Evolutionary conservation across 2,113 vertebrate species (phyloP).

Genomic region (Monopterus albus): DNA sequence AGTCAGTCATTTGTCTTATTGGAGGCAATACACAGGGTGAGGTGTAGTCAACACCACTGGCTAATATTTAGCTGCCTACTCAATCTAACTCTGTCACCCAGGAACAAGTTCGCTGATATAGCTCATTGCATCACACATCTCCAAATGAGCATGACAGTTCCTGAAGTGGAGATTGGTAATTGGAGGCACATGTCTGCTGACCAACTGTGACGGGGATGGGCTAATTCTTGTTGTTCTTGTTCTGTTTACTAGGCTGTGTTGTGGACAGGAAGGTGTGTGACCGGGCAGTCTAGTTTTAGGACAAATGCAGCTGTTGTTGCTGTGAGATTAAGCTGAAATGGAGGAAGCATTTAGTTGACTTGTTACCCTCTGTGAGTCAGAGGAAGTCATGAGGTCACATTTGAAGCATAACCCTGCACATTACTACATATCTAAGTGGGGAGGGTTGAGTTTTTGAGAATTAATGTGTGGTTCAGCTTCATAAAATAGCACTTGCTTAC

Average conservation of each 20-base stretch:
- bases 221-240: slow-evolving; percentile 47
- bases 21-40: neutral
- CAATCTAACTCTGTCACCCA: slow-evolving; percentile 59
- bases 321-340: slow-evolving; percentile 49
- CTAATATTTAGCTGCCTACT: slow-evolving; percentile 43
- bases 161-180: slow-evolving; percentile 35
- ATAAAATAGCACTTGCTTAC: too few species aligned
- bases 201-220: neutral
- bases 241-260: slow-evolving; percentile 62
- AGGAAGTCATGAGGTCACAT: slow-evolving; percentile 50
- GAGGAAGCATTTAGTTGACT: slow-evolving; percentile 39
- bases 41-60: neutral
- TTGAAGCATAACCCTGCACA: slow-evolving; percentile 10
- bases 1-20: neutral
- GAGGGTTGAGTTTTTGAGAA: slow-evolving; percentile 16
- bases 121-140: slow-evolving; percentile 83
- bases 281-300: slow-evolving; percentile 53
- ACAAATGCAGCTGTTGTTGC: slow-evolving; percentile 71
- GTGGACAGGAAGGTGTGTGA: slow-evolving; percentile 28
- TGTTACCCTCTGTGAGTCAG: slow-evolving; percentile 36
- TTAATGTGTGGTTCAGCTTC: neutral
- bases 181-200: slow-evolving; percentile 48
- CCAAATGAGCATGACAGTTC: slow-evolving; percentile 33
- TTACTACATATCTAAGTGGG: slow-evolving; percentile 18
- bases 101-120: slow-evolving; percentile 80